phyloP scores from a whole-genome alignment of 2,888 invertebrate genomes.

The Tetropium fuscum region DNA sequence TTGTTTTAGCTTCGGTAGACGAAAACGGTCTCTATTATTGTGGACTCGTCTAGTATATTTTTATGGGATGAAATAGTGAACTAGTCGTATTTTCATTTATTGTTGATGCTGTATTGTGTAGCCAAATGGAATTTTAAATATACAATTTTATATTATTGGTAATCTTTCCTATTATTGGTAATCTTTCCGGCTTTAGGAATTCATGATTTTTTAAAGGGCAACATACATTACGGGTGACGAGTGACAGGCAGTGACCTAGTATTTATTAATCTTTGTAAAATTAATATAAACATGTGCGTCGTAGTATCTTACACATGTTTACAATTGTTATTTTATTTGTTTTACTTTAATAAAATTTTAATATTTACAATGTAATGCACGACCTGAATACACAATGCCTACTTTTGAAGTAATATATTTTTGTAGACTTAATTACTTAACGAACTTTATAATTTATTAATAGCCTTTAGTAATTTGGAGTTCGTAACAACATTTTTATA shows the following conservation, averaged over 20 bases:
- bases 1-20: too few relatives aligned
- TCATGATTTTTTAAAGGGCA: conserved; percentile 4
- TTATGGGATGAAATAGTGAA: too few relatives aligned
- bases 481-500: conserved; percentile 10
- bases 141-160: conserved; percentile 5
- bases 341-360: conserved; percentile 11
- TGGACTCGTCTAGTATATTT: too few relatives aligned
- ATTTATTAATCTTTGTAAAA: background rate
- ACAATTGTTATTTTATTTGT: background rate
- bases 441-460: conserved; percentile 11
- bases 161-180: conserved; percentile 1
- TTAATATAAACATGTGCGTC: background rate
- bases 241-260: background rate
- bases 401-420: conserved; percentile 12
- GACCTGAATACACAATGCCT: conserved; percentile 1
- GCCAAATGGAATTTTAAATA: too few relatives aligned
- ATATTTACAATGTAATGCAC: background rate
- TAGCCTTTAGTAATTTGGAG: conserved; percentile 7
- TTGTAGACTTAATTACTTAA: conserved; percentile 4
- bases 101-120: too few relatives aligned
- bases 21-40: too few relatives aligned
- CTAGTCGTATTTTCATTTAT: too few relatives aligned
- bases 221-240: too few relatives aligned
- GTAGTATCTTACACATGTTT: background rate
- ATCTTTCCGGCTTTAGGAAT: background rate